These are phyloP conservation scores for Halisarca cf. caerulea DNA, from an alignment of 37 sponge, comb jelly and placozoan genomes.

Conservation along the genomic window DNA sequence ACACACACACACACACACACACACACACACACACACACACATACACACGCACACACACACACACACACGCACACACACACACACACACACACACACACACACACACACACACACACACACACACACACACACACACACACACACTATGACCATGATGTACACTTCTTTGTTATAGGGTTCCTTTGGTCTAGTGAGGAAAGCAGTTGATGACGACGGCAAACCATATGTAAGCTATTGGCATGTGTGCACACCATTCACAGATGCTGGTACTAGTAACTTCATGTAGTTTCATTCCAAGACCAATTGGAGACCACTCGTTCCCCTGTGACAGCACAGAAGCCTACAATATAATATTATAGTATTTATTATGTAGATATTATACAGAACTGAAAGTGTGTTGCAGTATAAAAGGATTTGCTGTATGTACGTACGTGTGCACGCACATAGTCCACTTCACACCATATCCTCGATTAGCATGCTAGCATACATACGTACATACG, in stretches of 20 bases:
- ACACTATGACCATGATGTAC: not conserved
- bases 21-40: slow-evolving; percentile 51
- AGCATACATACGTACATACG: not conserved
- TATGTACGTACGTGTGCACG: not conserved
- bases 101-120: too few relatives aligned
- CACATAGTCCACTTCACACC: not conserved
- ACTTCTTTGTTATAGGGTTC: slow-evolving; percentile 46
- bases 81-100: slow-evolving; percentile 16
- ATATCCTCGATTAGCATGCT: not conserved
- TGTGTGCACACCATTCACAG: not conserved
- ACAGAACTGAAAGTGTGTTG: too few relatives aligned
- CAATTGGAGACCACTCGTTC: too few relatives aligned
- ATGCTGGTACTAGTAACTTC: too few relatives aligned
- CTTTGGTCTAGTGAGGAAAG: slow-evolving; percentile 68
- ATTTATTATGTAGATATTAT: too few relatives aligned
- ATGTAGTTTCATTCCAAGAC: too few relatives aligned
- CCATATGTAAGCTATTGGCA: slow-evolving; percentile 45
- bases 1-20: slow-evolving; percentile 47
- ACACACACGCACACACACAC: slow-evolving; percentile 26
- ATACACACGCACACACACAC: slow-evolving; percentile 47
- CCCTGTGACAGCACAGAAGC: too few relatives aligned
- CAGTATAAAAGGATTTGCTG: too few relatives aligned
- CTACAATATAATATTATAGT: too few relatives aligned
- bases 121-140: not conserved
- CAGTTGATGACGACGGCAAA: slow-evolving; percentile 37